Evolutionary conservation across 2,888 invertebrate genomes (phyloP).

Genomic region (Caenorhabditis zanzibari): DNA sequence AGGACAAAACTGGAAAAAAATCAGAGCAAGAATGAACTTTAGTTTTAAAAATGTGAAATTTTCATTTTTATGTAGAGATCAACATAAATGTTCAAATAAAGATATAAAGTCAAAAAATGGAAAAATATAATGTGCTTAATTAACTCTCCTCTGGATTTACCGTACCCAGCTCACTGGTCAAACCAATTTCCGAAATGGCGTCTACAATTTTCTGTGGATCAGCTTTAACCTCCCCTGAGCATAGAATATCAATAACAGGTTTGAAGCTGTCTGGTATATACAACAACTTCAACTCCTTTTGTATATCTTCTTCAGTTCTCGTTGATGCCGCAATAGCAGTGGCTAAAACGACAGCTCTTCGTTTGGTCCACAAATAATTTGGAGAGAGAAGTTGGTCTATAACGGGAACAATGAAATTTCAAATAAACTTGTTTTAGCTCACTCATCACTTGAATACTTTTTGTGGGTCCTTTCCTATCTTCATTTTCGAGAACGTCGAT

Average conservation of each 20-base stretch:
- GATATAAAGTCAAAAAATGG: neutral
- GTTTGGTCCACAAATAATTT: constrained; percentile 31
- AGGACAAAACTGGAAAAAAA: no score
- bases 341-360: constrained; percentile 13
- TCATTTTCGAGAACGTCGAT: constrained; percentile 30
- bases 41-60: no score
- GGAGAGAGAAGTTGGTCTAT: constrained; percentile 38
- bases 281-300: neutral
- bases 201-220: constrained; percentile 9
- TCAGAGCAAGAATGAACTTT: no score
- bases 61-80: no score
- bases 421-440: neutral
- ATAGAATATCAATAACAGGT: neutral
- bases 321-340: constrained; percentile 23
- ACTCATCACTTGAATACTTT: constrained; percentile 41
- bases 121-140: neutral
- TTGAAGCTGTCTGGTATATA: constrained; percentile 8
- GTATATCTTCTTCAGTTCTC: constrained; percentile 9
- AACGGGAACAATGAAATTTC: neutral
- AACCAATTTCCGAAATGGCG: neutral
- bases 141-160: neutral
- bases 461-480: constrained; percentile 31
- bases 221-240: constrained; percentile 18
- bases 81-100: neutral
- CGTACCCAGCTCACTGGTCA: neutral